Evolutionary conservation across 2,113 vertebrate genomes (phyloP), one percentile per base, ranked within the genome.

Genomic region (Tapirus terrestris): DNA sequence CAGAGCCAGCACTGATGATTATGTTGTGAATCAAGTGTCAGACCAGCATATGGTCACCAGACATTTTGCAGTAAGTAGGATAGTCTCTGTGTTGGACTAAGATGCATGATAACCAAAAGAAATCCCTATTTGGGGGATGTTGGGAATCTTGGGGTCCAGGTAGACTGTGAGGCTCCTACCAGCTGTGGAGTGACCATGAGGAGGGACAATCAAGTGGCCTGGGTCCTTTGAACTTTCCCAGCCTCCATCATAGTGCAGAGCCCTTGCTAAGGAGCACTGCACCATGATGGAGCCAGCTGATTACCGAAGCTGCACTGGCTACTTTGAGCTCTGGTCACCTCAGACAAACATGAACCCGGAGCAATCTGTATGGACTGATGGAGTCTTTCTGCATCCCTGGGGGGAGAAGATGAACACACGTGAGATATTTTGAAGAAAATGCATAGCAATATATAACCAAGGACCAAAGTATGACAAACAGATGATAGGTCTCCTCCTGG

Each of bases 361-460:
- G 39, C 27, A 88, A 76, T 56, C 29, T 56, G 36, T 2, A 20
- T 36, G 18, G 20, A 43, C 6, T 94, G 48, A 72, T 65, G n/a
- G 36, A 82, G 29, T 10, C 53, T 86, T 91, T 83, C 53, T 65
- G 53, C 27, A 91, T 76, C 14, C 25, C 43, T 81, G 31, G 6
- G 29, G 13, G 43, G 21, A 79, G 6, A 91, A 72, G 1, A 89
- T 51, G 33, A 92, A 60, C 27, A 51, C 17, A 53, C 9, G 14
- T n/a, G 27, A 94, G 97, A 72, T 80, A 94, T 25, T 18, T 85
- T 33, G 48, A 89, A 79, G 61, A 96, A 80, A 85, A 76, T n/a
- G 13, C 6, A 58, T 7, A 81, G 17, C 33, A 86, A 51, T 43
- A 36, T 31, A 36, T 53, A 76, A 80, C 39, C 10, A 91, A 81